phyloP scores from a whole-genome alignment of 2,888 invertebrate species.

The Pristionchus arcanus region DNA sequence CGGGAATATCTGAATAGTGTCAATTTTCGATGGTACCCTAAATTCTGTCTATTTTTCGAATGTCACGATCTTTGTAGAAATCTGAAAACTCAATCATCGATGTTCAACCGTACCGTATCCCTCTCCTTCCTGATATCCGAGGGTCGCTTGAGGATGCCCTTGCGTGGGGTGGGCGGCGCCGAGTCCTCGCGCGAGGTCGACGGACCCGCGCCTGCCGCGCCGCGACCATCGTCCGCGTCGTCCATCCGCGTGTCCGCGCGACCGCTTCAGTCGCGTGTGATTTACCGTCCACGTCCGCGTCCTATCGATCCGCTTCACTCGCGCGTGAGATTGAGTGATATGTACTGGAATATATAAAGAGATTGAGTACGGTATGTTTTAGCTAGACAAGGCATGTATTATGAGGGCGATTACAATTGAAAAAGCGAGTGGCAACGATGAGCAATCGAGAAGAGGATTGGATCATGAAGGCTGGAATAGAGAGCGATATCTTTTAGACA shows the following conservation, averaged over 20 bases:
- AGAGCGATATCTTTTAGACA: no score
- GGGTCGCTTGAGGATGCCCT: conserved; percentile 73
- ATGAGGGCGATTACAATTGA: no score
- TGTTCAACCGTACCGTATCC: conserved; percentile 57
- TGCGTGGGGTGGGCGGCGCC: conserved; percentile 62
- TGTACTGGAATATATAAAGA: background rate
- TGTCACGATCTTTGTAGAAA: background rate
- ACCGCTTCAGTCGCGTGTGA: background rate
- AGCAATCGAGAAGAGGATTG: no score
- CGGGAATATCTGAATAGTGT: background rate
- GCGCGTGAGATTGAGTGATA: no score
- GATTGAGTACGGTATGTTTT: no score
- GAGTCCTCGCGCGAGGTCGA: conserved; percentile 50
- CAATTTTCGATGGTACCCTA: background rate
- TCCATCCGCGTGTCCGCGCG: conserved; percentile 2
- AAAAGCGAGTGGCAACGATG: no score
- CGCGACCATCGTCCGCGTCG: background rate
- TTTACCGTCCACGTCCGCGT: background rate
- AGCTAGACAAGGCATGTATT: no score
- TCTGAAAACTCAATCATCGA: background rate
- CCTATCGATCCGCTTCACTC: no score
- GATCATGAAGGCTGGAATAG: no score
- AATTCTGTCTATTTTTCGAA: background rate
- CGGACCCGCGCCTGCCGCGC: background rate
- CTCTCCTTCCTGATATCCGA: conserved; percentile 60